A percentile compares a stretch with the other conserved stretches of the same genome.
These are phyloP conservation scores for Pocillopora grandis DNA, from an alignment of 92 coral and sea anemone species.

Conservation along the genomic window DNA sequence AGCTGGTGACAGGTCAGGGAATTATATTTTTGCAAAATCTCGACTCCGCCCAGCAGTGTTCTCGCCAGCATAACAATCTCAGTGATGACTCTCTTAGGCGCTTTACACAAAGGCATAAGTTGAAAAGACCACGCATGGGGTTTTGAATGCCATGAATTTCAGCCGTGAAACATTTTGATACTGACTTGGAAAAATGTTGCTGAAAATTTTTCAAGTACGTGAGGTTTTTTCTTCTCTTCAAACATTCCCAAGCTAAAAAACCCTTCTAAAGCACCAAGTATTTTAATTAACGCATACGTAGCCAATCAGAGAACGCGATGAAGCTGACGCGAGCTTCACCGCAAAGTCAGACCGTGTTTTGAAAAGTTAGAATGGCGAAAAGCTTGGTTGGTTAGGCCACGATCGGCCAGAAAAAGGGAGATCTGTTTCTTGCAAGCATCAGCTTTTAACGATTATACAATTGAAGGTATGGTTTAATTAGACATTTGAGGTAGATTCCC, in stretches of 20 bases:
- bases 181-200: too few species aligned
- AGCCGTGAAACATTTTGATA: too few species aligned
- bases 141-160: too few species aligned
- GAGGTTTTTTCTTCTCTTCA: too few species aligned
- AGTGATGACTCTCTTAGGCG: too few species aligned
- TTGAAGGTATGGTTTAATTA: neutral
- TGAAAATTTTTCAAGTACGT: too few species aligned
- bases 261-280: neutral
- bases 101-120: too few species aligned
- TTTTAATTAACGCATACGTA: conserved; percentile 13
- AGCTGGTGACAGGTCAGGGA: too few species aligned
- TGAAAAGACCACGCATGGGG: too few species aligned
- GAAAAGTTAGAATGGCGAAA: neutral
- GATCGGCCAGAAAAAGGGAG: neutral
- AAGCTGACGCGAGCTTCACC: conserved; percentile 32
- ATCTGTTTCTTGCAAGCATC: neutral
- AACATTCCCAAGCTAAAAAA: neutral
- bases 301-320: conserved; percentile 30
- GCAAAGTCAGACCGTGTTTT: conserved; percentile 26
- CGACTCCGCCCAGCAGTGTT: too few species aligned
- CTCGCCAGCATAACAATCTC: too few species aligned
- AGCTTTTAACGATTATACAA: neutral
- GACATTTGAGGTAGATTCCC: neutral
- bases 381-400: neutral
- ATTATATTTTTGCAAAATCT: too few species aligned